Base-by-base conservation (phyloP, 2,888 invertebrate genomes). In the Xanthorhoe designata region DNA sequence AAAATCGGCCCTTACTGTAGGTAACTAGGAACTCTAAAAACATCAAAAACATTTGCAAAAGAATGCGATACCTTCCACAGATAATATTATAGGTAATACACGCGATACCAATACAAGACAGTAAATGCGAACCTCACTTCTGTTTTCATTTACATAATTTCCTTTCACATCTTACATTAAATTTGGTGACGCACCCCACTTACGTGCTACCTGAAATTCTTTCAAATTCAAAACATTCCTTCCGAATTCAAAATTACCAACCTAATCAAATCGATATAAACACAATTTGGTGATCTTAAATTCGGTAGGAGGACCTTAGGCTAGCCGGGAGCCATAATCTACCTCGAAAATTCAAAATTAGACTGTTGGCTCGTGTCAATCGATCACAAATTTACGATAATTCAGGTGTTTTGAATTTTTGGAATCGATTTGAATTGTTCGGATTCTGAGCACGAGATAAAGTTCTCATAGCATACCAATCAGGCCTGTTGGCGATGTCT, bases 381-480 rank as follows among this genome's bases (percentile, higher is more conserved):
- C 63, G 62, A 66, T 65, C 63, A 71, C 53, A 58, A 38, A 64
- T 59, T 52, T 47, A 56, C 29, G 29, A 47, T 66, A 64, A 64
- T 69, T 56, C 55, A 32, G 38, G 57, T 56, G 51, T 53, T 66
- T 65, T 35, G 24, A 47, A 65, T 55, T 68, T 56, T 57, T 57
- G 52, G 60, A 60, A 67, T 56, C 60, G 68, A 57, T 57, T 68
- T 19, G 42, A 29, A 61, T 66, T 49, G 32, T 19, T 61, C 29
- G 57, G 50, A 64, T 68, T 57, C 32, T 58, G 35, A 42, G 42
- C 73, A 71, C 73, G 72, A 65, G 58, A 70, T 66, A 55, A 57
- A 62, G 69, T 72, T 74, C 72, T 55, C 74, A 74, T 35, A 61
- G 68, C 61, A 68, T 64, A 61, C 13, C 64, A 68, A 68, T 68